Base-by-base conservation (phyloP, 1,140 invertebrate species). In the Leptinotarsa defecta region DNA sequence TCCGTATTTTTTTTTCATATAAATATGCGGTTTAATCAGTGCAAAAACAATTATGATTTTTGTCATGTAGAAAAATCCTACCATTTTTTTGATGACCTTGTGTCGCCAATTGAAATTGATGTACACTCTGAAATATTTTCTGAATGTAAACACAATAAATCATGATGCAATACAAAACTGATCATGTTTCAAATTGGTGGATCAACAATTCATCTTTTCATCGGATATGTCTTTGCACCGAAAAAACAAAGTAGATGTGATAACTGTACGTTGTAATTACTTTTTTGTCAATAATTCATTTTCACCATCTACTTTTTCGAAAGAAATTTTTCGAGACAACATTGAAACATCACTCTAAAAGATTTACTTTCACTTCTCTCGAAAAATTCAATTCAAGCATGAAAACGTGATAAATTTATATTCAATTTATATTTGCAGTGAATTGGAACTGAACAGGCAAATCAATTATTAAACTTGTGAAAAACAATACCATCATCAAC, bases 321-420 rank as follows among this genome's bases (percentile, higher is more conserved):
- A 57, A 4, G 3, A 19, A 57, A 57, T n/a, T 57, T 13, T 19
- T 19, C 52, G n/a, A 57, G 52, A 57, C 8, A 11, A 34, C 13
- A 1, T 57, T 13, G 8, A 43, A 43, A 43, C 34, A 43, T 43
- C 8, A 43, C 11, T 43, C 8, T 43, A 0, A 43, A 2, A 43
- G 11, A 8, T 43, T 43, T 43, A 8, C 34, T 43, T 43, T 43
- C 4, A 43, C 8, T 11, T 43, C 2, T 43, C 52, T 19, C 52
- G 52, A 57, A 19, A 57, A 57, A 57, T 57, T n/a, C 52, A 57
- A 57, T 57, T 57, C 52, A 57, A 57, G 52, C 52, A 57, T 57
- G n/a, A 57, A 15, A 57, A 57, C 52, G 52, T 57, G 52, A 19
- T 57, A 57, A 57, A 2, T 17, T 57, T 57, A 57, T 17, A 17